These are phyloP conservation scores for Alligator mississippiensis DNA, from an alignment of 2,113 vertebrate genomes.

Conservation along the genomic window DNA sequence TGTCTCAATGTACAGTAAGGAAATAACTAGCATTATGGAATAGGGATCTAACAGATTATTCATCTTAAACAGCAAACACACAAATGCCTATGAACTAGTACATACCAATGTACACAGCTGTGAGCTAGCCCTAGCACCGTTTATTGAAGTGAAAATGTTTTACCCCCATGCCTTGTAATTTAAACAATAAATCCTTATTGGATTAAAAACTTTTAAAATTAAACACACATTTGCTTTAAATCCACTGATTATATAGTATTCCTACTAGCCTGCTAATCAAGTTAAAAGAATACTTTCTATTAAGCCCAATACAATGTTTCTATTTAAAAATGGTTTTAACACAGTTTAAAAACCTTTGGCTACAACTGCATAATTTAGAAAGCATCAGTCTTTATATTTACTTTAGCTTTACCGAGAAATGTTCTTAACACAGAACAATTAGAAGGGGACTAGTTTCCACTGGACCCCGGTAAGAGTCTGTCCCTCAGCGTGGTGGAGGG, in stretches of 20 bases:
- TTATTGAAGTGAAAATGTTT: constrained; percentile 67
- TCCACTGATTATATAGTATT: constrained; percentile 64
- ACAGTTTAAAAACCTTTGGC: constrained; percentile 71
- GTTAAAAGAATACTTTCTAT: constrained; percentile 43
- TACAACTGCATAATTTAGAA: constrained; percentile 63
- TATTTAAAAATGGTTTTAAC: constrained; percentile 66
- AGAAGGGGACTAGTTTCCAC: background rate
- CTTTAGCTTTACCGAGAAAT: constrained; percentile 16
- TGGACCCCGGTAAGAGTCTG: rapidly evolving
- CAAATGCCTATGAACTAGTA: constrained; percentile 77
- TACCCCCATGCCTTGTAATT: constrained; percentile 72
- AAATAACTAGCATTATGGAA: constrained; percentile 74
- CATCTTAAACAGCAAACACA: constrained; percentile 77
- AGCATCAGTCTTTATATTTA: background rate
- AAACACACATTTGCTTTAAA: constrained; percentile 64
- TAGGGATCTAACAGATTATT: constrained; percentile 66
- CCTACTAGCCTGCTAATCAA: constrained; percentile 62
- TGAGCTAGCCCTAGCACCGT: constrained; percentile 75
- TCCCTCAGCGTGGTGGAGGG: rapidly evolving
- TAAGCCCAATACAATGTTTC: constrained; percentile 63
- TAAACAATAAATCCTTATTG: constrained; percentile 58
- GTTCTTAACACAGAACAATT: background rate
- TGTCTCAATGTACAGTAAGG: constrained; percentile 79
- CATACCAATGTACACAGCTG: constrained; percentile 75
- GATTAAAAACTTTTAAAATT: constrained; percentile 61